These are phyloP conservation scores for Eugnorisma glareosa DNA, from an alignment of 2,888 invertebrate species.

Conservation along the genomic window DNA sequence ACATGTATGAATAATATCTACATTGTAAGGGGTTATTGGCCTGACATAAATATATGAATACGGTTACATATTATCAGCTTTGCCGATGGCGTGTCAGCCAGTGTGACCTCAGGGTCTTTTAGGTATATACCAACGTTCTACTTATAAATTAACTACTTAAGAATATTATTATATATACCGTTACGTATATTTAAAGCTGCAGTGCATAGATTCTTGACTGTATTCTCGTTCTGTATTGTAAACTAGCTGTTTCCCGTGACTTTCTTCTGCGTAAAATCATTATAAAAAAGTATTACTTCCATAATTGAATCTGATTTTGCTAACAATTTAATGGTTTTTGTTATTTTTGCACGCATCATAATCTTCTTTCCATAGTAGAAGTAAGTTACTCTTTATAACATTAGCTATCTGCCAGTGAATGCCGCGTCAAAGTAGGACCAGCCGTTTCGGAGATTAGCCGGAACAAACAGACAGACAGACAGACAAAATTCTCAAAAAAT, in stretches of 20 bases:
- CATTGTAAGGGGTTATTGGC: conserved; percentile 41
- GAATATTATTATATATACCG: background rate
- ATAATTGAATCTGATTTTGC: too few relatives aligned
- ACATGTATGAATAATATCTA: background rate
- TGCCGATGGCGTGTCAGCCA: conserved; percentile 20
- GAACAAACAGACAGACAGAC: too few relatives aligned
- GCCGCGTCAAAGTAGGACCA: background rate
- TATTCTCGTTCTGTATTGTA: background rate
- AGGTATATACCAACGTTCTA: background rate
- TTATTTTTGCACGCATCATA: too few relatives aligned
- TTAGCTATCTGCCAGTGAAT: too few relatives aligned
- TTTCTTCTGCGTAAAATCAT: too few relatives aligned
- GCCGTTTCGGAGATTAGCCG: background rate
- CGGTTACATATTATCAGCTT: conserved; percentile 43
- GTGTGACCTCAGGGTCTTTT: conserved; percentile 45
- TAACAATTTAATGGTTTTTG: too few relatives aligned
- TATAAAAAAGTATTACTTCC: too few relatives aligned
- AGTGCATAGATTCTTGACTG: background rate
- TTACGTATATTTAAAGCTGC: background rate
- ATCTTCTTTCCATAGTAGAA: too few relatives aligned
- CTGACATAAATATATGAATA: conserved; percentile 29
- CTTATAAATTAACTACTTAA: background rate
- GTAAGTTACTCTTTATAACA: too few relatives aligned
- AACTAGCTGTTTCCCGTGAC: background rate
- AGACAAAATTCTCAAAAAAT: too few relatives aligned